These are phyloP conservation scores for Tolmerus cingulatus DNA, from an alignment of 2,888 invertebrate genomes.

Conservation along the genomic window DNA sequence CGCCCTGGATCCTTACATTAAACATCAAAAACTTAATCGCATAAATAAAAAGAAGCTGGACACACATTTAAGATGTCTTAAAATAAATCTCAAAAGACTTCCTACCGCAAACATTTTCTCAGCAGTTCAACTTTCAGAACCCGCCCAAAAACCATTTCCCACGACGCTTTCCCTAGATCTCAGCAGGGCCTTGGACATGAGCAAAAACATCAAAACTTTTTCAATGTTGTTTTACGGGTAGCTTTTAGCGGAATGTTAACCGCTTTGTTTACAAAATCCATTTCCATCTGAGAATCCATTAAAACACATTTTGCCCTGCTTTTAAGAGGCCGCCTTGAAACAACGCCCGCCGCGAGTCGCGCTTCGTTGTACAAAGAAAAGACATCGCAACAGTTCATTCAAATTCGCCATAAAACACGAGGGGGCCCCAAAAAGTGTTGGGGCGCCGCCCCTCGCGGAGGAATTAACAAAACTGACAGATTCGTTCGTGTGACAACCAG, in stretches of 20 bases:
- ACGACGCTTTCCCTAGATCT: background rate
- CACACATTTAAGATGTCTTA: background rate
- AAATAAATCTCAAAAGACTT: background rate
- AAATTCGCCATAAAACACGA: background rate
- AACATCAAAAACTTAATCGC: background rate
- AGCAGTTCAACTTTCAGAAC: background rate
- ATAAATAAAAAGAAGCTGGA: background rate
- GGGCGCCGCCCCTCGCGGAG: background rate
- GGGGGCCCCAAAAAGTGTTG: background rate
- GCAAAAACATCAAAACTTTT: background rate
- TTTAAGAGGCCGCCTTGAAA: background rate
- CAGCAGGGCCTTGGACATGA: background rate
- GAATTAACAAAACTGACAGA: background rate
- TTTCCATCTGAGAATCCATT: background rate
- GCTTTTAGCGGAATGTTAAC: background rate
- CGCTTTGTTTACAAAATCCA: conserved; percentile 1
- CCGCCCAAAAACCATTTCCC: background rate
- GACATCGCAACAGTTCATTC: background rate
- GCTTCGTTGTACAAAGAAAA: background rate
- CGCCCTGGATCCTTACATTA: background rate
- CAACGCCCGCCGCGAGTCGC: background rate
- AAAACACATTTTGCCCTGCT: conserved; percentile 1
- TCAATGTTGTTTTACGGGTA: background rate
- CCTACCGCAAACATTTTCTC: background rate
- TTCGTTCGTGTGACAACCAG: background rate